Evolutionary conservation across 2,113 vertebrate species (phyloP).

Genomic region (Mormoops blainvillei): DNA sequence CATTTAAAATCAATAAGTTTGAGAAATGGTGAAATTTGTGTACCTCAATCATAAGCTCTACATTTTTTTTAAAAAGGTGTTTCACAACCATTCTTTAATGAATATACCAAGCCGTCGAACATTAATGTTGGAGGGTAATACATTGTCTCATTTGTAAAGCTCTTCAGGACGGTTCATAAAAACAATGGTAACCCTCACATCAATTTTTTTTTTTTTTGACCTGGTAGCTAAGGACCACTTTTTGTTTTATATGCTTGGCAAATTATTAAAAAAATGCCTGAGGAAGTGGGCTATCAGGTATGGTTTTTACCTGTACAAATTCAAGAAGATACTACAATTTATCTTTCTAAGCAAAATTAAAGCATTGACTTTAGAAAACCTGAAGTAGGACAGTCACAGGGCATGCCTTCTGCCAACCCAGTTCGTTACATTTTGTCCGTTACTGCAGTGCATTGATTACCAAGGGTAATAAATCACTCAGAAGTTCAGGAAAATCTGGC

Average conservation of each 20-base stretch:
- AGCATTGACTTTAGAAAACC: neutral
- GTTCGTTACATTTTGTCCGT: slow-evolving; percentile 23
- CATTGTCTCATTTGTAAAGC: neutral
- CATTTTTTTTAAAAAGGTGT: neutral
- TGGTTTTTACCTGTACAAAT: neutral
- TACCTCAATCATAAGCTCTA: neutral
- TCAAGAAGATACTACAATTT: neutral
- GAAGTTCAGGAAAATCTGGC: neutral
- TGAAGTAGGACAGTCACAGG: neutral
- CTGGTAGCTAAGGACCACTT: neutral
- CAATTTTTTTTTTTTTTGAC: neutral
- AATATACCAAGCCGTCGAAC: neutral
- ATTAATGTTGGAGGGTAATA: neutral
- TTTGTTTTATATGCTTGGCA: neutral
- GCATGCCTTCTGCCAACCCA: neutral
- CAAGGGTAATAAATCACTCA: slow-evolving; percentile 12
- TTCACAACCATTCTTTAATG: slow-evolving; percentile 1
- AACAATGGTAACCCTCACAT: neutral
- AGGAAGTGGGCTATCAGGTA: neutral
- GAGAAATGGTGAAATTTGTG: slow-evolving; percentile 3
- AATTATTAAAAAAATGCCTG: neutral
- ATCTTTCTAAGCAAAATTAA: slow-evolving; percentile 5
- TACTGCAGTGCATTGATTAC: neutral
- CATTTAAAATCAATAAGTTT: neutral
- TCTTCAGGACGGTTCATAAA: neutral